Evolutionary conservation across 1,140 invertebrate genomes (phyloP), one percentile per base, ranked within the genome.

Genomic region (Eulimnadia texana): DNA sequence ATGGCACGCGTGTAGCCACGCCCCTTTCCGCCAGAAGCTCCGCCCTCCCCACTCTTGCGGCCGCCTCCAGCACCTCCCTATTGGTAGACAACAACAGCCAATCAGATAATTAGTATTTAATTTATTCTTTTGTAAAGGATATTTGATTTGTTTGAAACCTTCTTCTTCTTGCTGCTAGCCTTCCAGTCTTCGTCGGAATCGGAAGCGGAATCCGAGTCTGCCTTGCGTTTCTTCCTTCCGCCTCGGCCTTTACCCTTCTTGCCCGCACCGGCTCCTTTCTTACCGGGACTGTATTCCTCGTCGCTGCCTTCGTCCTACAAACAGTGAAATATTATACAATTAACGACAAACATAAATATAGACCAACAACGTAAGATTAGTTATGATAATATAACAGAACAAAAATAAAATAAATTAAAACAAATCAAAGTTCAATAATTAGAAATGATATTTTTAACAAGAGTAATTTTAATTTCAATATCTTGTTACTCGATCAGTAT

Each of bases 1-100:
- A 84, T 3, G 84, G 79, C 63, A 85, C 81, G 1, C 87, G n/a
- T n/a, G n/a, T n/a, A n/a, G n/a, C n/a, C n/a, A n/a, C n/a, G n/a
- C n/a, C n/a, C n/a, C n/a, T n/a, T n/a, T n/a, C n/a, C n/a, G n/a
- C n/a, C n/a, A n/a, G n/a, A 61, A 6, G 61, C 20, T 29, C 54
- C 67, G 2, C 61, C 51, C 29, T 51, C 64, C 47, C 50, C 60
- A 60, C 63, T 65, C 49, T 66, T 64, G 16, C 62, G n/a, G n/a
- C n/a, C 90, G 72, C 91, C 93, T 3, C 86, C 87, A 50, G 82
- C 80, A 19, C 81, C 82, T 60, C 64, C 70, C n/a, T n/a, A n/a
- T n/a, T n/a, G n/a, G n/a, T n/a, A n/a, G n/a, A n/a, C n/a, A n/a
- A n/a, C n/a, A n/a, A n/a, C n/a, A n/a, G n/a, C n/a, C n/a, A n/a